Evolutionary conservation across 2,797 vertebrate genomes (phyloP).

Genomic region (Sarcoramphus papa): DNA sequence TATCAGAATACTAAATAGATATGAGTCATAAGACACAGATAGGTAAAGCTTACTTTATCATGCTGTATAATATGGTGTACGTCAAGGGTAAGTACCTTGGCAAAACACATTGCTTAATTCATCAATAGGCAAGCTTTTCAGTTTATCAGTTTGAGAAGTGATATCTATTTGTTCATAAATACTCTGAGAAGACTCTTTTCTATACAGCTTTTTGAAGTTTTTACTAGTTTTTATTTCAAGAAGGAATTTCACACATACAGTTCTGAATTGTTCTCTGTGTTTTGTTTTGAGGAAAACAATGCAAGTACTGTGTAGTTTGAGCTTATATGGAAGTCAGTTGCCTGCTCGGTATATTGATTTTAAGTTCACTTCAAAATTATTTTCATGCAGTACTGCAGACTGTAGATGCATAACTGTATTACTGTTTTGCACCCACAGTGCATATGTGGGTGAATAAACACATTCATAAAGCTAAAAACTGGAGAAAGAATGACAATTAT

Average conservation of each 20-base stretch:
- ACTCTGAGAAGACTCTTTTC: neutral
- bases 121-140: neutral
- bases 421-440: neutral
- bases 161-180: neutral
- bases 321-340: neutral
- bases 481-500: neutral
- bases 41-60: neutral
- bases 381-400: neutral
- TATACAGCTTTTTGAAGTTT: neutral
- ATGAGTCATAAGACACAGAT: neutral
- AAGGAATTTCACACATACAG: neutral
- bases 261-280: neutral
- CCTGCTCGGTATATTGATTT: neutral
- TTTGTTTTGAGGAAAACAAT: neutral
- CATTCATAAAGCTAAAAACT: neutral
- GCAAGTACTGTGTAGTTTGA: neutral
- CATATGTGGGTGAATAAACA: neutral
- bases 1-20: neutral
- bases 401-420: neutral
- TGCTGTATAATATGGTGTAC: neutral
- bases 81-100: neutral
- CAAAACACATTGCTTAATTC: neutral
- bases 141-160: neutral
- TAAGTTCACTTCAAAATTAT: neutral
- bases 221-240: neutral